These are phyloP conservation scores for Piliocolobus tephrosceles DNA, from an alignment of 2,113 vertebrate species.

Conservation along the genomic window DNA sequence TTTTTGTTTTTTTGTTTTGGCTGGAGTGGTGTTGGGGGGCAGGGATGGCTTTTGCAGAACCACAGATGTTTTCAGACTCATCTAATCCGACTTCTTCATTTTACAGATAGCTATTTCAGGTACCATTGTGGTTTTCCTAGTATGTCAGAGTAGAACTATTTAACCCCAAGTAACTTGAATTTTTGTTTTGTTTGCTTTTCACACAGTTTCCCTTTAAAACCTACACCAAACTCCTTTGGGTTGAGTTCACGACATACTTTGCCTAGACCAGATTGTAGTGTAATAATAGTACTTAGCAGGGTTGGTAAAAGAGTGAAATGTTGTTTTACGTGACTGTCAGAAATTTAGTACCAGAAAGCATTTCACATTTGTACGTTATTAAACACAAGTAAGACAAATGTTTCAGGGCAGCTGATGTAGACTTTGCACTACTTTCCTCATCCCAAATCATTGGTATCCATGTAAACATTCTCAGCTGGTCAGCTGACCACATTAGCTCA, in stretches of 20 bases:
- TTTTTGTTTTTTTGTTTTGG: too few relatives aligned
- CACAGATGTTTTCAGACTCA: neutral
- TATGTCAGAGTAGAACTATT: neutral
- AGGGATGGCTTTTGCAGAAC: neutral
- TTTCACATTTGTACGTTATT: neutral
- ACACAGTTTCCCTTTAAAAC: slow-evolving; percentile 21
- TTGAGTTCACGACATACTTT: slow-evolving; percentile 20
- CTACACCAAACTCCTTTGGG: neutral
- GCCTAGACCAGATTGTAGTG: neutral
- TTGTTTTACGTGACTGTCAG: slow-evolving; percentile 1
- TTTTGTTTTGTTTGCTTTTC: slow-evolving; percentile 12
- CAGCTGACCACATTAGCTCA: slow-evolving; percentile 32
- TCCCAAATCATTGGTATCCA: slow-evolving; percentile 35
- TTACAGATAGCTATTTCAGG: neutral
- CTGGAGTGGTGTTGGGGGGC: too few relatives aligned
- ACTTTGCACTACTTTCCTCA: neutral
- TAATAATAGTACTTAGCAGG: neutral
- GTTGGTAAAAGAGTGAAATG: neutral
- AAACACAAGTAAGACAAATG: neutral
- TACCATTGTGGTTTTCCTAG: neutral
- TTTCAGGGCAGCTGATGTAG: neutral
- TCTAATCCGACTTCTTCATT: neutral
- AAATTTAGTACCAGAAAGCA: neutral
- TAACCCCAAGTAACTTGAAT: neutral
- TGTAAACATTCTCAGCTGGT: neutral